These are phyloP conservation scores for Phalangium opilio DNA, from an alignment of 2,888 invertebrate genomes.

Conservation along the genomic window DNA sequence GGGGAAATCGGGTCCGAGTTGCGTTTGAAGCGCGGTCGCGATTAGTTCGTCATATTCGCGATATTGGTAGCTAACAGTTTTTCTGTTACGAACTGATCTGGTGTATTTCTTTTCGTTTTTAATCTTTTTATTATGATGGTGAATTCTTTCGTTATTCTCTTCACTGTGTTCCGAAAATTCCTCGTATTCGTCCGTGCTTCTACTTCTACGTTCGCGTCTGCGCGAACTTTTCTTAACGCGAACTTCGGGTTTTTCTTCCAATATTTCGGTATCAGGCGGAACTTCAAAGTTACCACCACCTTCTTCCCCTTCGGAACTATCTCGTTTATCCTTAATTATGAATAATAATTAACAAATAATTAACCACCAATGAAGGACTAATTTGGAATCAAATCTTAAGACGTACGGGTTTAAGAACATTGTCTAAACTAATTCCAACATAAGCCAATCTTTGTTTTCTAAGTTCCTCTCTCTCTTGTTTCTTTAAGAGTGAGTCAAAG, in stretches of 20 bases:
- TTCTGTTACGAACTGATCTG: constrained; percentile 16
- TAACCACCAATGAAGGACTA: not conserved
- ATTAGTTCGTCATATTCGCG: constrained; percentile 93
- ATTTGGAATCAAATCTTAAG: not conserved
- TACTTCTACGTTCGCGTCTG: constrained; percentile 9
- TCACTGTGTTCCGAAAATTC: constrained; percentile 5
- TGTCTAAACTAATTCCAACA: constrained; percentile 56
- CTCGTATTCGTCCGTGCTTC: constrained; percentile 33
- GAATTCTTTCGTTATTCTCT: constrained; percentile 33
- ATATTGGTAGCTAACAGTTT: constrained; percentile 50
- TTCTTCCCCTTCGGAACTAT: constrained; percentile 5
- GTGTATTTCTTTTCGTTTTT: constrained; percentile 1
- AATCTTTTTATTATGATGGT: constrained; percentile 18
- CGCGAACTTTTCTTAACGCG: constrained; percentile 1
- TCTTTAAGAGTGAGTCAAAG: constrained; percentile 30
- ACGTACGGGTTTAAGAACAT: constrained; percentile 40
- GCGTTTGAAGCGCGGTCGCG: constrained; percentile 50
- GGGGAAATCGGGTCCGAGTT: too few relatives aligned
- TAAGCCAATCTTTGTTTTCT: constrained; percentile 54
- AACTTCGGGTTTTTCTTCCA: constrained; percentile 9
- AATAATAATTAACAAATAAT: too few relatives aligned
- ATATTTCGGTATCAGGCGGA: constrained; percentile 9
- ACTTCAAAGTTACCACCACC: constrained; percentile 3
- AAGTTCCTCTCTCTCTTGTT: constrained; percentile 53
- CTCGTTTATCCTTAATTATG: constrained; percentile 1